These are phyloP conservation scores for Lasioglossum figueresi DNA, from an alignment of 2,888 invertebrate species.

Conservation along the genomic window DNA sequence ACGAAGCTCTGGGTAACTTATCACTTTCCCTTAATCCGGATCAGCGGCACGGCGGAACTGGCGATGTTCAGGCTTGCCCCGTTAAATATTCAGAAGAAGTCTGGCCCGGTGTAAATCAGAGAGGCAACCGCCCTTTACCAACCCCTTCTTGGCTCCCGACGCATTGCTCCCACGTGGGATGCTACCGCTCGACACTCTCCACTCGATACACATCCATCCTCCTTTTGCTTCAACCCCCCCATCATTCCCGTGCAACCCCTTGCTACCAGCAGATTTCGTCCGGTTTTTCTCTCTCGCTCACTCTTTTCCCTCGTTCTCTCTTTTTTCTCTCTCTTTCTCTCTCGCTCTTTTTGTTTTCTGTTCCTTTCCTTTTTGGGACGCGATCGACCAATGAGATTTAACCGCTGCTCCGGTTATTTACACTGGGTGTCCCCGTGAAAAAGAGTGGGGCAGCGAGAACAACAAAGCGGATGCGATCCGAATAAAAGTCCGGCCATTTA, in stretches of 20 bases:
- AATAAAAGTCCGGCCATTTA: conserved; percentile 34
- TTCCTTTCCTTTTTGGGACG: conserved; percentile 6
- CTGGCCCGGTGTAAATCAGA: conserved; percentile 75
- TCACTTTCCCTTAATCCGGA: conserved; percentile 79
- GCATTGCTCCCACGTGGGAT: conserved; percentile 70
- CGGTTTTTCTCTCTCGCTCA: not conserved
- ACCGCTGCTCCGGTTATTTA: conserved; percentile 49
- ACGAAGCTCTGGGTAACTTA: conserved; percentile 73
- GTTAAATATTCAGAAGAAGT: conserved; percentile 79
- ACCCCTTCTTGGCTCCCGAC: conserved; percentile 65
- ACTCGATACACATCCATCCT: conserved; percentile 38
- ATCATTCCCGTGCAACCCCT: not conserved
- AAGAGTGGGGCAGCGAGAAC: conserved; percentile 9
- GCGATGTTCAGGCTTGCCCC: conserved; percentile 72
- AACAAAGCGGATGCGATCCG: conserved; percentile 34
- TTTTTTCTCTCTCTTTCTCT: not conserved
- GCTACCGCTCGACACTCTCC: conserved; percentile 45
- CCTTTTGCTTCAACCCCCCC: not conserved
- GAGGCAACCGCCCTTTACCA: conserved; percentile 65
- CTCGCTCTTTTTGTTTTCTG: not conserved
- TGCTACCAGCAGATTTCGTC: not conserved
- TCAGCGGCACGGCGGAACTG: conserved; percentile 72
- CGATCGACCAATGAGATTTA: conserved; percentile 57
- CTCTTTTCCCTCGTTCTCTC: not conserved
- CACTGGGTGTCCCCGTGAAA: conserved; percentile 42